phyloP scores from a whole-genome alignment of 2,113 vertebrate genomes.

The Caloenas nicobarica region DNA sequence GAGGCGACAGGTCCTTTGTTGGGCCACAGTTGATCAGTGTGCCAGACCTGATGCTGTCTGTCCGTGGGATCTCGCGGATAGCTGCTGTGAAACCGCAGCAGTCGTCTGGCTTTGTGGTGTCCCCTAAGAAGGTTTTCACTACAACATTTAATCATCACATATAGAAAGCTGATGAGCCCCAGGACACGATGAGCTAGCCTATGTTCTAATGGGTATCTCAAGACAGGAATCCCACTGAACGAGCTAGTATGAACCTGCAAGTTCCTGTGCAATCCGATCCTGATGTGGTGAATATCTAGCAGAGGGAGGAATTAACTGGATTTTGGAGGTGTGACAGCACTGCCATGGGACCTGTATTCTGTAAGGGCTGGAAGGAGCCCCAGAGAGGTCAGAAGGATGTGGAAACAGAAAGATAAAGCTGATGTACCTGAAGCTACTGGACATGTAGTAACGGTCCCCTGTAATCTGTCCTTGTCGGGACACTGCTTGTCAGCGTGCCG shows the following conservation, averaged over 20 bases:
- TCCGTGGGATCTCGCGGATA: rapidly evolving
- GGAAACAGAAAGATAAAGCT: not conserved
- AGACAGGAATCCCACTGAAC: not conserved
- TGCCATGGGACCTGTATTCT: not conserved
- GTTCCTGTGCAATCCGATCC: not conserved
- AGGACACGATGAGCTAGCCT: not conserved
- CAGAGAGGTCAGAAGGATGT: not conserved
- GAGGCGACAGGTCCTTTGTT: not conserved
- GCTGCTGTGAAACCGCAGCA: not conserved
- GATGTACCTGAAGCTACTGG: not conserved
- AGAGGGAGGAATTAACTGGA: not conserved
- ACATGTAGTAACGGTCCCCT: not conserved
- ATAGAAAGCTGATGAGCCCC: not conserved
- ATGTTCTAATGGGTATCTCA: not conserved
- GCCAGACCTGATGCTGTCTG: not conserved
- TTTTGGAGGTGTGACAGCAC: not conserved
- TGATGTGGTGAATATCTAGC: not conserved
- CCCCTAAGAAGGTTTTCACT: not conserved
- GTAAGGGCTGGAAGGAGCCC: not conserved
- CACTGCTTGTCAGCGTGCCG: not conserved
- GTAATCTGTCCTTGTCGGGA: conserved; percentile 4
- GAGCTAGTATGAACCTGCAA: not conserved
- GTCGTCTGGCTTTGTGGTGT: not conserved
- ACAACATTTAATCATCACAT: not conserved
- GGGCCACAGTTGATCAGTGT: not conserved